phyloP scores from a whole-genome alignment of 2,888 invertebrate genomes.

The Machimus atricapillus region DNA sequence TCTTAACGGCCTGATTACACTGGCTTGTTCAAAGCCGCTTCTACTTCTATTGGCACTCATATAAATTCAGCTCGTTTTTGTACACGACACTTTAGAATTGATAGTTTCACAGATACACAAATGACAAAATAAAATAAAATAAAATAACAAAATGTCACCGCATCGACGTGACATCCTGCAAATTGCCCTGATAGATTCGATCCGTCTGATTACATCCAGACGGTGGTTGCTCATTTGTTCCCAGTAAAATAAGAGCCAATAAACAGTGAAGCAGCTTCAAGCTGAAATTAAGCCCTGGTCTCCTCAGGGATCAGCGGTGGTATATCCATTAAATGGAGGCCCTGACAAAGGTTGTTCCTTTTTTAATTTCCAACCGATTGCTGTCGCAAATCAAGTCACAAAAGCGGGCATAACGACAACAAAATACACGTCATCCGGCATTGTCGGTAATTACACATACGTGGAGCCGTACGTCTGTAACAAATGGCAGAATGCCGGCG shows the following conservation, averaged over 20 bases:
- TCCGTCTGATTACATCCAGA: background rate
- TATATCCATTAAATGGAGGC: background rate
- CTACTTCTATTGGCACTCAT: background rate
- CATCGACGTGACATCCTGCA: background rate
- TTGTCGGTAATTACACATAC: conserved; percentile 14
- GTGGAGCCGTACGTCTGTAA: background rate
- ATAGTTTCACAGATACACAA: background rate
- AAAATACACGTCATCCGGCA: conserved; percentile 20
- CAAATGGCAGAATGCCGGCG: background rate
- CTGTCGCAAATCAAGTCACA: conserved; percentile 21
- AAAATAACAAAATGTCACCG: background rate
- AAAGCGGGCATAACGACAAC: conserved; percentile 21
- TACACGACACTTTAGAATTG: background rate
- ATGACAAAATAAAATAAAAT: background rate
- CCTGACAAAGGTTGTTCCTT: background rate
- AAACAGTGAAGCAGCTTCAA: background rate
- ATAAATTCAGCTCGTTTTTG: background rate
- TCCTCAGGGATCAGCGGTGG: background rate
- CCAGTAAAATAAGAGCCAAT: background rate
- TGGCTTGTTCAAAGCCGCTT: background rate
- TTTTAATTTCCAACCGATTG: conserved; percentile 19
- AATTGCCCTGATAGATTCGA: background rate
- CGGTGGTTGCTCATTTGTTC: background rate
- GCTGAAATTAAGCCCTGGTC: background rate
- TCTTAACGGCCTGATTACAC: background rate